Evolutionary conservation across 2,797 vertebrate genomes (phyloP).

Genomic region (Otolemur crassicaudatus): DNA sequence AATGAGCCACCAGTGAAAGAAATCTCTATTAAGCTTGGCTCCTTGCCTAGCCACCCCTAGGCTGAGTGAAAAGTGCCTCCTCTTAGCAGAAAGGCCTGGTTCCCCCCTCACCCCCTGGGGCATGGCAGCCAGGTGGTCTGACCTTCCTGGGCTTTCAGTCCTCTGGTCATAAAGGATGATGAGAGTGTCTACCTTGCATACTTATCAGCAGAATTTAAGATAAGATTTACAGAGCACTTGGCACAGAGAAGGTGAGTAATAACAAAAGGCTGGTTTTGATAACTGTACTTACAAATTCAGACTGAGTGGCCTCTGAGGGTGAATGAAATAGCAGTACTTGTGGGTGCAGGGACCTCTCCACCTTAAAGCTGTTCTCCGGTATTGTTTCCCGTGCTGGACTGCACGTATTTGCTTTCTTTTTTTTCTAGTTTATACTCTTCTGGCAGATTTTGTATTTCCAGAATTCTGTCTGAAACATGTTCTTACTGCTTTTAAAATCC

Average conservation of each 20-base stretch:
- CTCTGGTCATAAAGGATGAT: neutral
- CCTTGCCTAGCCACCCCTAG: neutral
- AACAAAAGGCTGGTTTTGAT: neutral
- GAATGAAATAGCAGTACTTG: neutral
- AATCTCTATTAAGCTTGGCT: neutral
- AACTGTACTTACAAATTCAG: neutral
- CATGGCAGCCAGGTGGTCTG: neutral
- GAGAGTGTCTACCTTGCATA: neutral
- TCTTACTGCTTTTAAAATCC: neutral
- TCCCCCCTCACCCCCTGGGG: neutral
- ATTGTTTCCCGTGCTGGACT: neutral
- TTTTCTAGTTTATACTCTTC: neutral
- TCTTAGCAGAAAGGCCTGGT: neutral
- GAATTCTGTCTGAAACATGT: neutral
- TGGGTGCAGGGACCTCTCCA: accelerated
- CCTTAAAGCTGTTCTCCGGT: neutral
- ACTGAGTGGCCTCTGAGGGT: neutral
- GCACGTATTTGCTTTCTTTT: neutral
- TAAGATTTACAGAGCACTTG: neutral
- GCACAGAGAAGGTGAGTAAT: neutral
- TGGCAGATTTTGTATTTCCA: neutral
- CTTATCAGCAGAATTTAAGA: neutral
- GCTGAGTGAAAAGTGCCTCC: accelerated
- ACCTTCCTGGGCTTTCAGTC: neutral
- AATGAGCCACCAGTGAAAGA: neutral